A percentile compares a stretch with the other conserved stretches of the same genome.
Evolutionary conservation across 2,888 invertebrate species (phyloP).

Genomic region (Diloba caeruleocephala): DNA sequence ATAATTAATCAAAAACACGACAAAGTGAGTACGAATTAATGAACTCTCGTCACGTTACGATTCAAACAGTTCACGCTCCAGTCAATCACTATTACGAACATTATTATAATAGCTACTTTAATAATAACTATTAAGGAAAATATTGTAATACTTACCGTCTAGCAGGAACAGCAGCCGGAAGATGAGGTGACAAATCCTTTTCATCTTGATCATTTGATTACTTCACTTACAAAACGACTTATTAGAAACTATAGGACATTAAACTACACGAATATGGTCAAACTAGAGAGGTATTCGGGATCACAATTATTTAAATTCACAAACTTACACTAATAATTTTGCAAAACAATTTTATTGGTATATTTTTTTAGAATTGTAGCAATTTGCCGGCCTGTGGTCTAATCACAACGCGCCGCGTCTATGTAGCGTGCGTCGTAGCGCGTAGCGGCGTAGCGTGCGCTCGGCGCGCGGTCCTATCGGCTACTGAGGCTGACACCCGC

Average conservation of each 20-base stretch:
- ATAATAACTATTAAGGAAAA: conserved; percentile 5
- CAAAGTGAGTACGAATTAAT: conserved; percentile 11
- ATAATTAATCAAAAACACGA: conserved; percentile 26
- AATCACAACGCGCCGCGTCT: conserved; percentile 13
- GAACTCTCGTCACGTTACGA: background rate
- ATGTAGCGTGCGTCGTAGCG: conserved; percentile 33
- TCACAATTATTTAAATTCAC: conserved; percentile 48
- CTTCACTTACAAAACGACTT: conserved; percentile 55
- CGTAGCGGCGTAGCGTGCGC: conserved; percentile 51
- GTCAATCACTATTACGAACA: conserved; percentile 6
- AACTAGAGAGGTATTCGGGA: conserved; percentile 45
- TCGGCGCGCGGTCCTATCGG: conserved; percentile 49
- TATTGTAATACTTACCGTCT: conserved; percentile 70
- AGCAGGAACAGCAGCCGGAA: conserved; percentile 80
- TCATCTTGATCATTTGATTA: conserved; percentile 74
- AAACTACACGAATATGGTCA: conserved; percentile 50
- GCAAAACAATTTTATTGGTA: conserved; percentile 12
- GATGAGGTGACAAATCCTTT: conserved; percentile 83
- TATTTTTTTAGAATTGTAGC: background rate
- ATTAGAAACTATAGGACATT: conserved; percentile 32
- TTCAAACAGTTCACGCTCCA: background rate
- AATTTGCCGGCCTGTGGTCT: conserved; percentile 4
- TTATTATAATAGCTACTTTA: background rate
- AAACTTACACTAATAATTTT: conserved; percentile 27
- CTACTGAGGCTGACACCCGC: conserved; percentile 53